Evolutionary conservation across 2,888 invertebrate genomes (phyloP), one percentile per base, ranked within the genome.

Genomic region (Tetragonisca angustula): DNA sequence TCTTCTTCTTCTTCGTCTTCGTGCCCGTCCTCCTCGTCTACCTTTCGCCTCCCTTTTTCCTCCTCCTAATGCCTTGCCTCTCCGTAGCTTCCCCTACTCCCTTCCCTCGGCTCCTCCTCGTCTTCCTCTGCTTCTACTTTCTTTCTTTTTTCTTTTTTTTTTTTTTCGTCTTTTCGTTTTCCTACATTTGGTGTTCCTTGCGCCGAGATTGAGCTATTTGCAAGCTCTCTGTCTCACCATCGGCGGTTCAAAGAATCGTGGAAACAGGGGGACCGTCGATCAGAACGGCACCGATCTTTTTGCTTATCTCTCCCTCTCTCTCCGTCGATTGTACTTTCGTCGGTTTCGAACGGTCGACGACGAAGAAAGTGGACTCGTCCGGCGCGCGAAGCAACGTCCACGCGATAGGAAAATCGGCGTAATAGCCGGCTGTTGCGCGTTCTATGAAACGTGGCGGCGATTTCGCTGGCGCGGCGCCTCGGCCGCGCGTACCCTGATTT

Each of bases 391-490:
- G 77, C 83, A 89, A 80, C 80, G 80, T 75, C 75, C 59, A 24
- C 70, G 2, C 74, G 80, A 70, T 73, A 65, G 80, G 84, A 84
- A 86, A 87, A 87, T 84, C 84, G 81, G 62, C 59, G 79, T 81
- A 75, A 85, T 79, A 74, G 72, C 61, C 67, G 62, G 65, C 62
- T 13, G 36, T 6, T 32, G 27, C 2, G 64, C 69, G 89, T 78
- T 89, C 87, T 88, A 81, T 89, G 85, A 87, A 84, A 88, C 87
- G 87, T 82, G 75, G 79, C 76, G 81, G 79, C 83, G 83, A 87
- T 85, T 88, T 89, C 87, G 89, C 87, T 68, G 83, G 27, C 59
- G 49, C 54, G 24, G 62, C 52, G 24, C 21, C 64, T 32, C 24
- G 5, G 27, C 4, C 27, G 2, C 13, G 21, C 36, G 32, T 36